A percentile compares a stretch with the other conserved stretches of the same genome.
Conservation (phyloP, 2,797 vertebrate genomes). For the Myotis myotis region DNA sequence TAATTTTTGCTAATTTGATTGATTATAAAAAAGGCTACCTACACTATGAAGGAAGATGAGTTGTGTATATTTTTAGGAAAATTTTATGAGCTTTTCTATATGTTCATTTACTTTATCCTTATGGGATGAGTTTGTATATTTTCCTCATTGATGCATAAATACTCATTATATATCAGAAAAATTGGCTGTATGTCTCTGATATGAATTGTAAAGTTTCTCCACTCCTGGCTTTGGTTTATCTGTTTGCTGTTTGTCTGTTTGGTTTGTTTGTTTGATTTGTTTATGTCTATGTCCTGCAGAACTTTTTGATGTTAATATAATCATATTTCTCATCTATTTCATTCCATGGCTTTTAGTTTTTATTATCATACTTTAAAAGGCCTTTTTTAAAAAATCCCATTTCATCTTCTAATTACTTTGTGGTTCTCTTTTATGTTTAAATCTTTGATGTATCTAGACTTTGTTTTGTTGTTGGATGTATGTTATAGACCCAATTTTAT, state of each 20-base stretch:
- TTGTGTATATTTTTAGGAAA: neutral
- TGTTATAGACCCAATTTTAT: slow-evolving; percentile 1
- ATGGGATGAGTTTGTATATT: neutral
- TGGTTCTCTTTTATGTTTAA: slow-evolving; percentile 5
- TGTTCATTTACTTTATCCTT: neutral
- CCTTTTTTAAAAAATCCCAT: neutral
- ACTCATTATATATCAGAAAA: neutral
- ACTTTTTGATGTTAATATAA: neutral
- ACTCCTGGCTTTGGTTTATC: neutral
- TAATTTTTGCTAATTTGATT: neutral
- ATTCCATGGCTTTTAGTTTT: neutral
- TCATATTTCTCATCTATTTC: slow-evolving; percentile 11
- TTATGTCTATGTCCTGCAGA: neutral
- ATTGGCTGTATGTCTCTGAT: neutral
- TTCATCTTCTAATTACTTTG: slow-evolving; percentile 14
- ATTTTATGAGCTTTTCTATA: neutral
- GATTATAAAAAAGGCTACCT: neutral
- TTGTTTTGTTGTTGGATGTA: neutral
- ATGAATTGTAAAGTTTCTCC: neutral
- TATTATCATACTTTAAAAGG: neutral
- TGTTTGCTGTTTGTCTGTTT: neutral
- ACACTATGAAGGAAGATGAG: neutral
- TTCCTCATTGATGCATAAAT: slow-evolving; percentile 4
- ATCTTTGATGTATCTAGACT: neutral
- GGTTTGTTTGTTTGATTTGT: slow-evolving; percentile 11